Conservation (phyloP, 2,113 vertebrate species). For the Otis tarda region DNA sequence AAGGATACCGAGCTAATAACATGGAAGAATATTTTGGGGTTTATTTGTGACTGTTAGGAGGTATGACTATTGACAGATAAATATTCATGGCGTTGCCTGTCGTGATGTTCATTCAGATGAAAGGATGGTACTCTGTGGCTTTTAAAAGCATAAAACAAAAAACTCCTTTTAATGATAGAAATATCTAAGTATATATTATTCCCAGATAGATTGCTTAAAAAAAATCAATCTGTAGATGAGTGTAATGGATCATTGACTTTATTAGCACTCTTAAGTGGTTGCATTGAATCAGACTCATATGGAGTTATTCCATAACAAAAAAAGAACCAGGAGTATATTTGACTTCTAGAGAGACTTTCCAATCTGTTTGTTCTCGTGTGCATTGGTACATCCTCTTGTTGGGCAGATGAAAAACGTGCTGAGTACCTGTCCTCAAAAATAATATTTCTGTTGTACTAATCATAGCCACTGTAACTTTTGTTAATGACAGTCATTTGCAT, state of each 20-base stretch:
- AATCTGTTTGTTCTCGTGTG: not conserved
- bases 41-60: not conserved
- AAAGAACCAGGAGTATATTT: not conserved
- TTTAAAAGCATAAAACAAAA: not conserved
- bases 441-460: not conserved
- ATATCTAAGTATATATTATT: not conserved
- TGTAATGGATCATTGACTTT: not conserved
- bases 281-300: not conserved
- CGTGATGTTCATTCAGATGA: not conserved
- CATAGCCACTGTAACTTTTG: not conserved
- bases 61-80: not conserved
- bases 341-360: not conserved
- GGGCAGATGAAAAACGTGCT: not conserved
- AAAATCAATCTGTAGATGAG: not conserved
- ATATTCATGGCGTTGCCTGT: not conserved
- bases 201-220: not conserved
- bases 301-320: not conserved
- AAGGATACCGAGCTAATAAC: not conserved
- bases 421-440: not conserved
- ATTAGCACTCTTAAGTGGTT: not conserved
- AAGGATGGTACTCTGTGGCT: not conserved
- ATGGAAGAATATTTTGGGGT: not conserved
- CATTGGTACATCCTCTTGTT: fast-evolving
- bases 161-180: not conserved
- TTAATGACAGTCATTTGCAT: not conserved